Conservation (phyloP, 2,113 vertebrate genomes). For the Platysteira castanea region DNA sequence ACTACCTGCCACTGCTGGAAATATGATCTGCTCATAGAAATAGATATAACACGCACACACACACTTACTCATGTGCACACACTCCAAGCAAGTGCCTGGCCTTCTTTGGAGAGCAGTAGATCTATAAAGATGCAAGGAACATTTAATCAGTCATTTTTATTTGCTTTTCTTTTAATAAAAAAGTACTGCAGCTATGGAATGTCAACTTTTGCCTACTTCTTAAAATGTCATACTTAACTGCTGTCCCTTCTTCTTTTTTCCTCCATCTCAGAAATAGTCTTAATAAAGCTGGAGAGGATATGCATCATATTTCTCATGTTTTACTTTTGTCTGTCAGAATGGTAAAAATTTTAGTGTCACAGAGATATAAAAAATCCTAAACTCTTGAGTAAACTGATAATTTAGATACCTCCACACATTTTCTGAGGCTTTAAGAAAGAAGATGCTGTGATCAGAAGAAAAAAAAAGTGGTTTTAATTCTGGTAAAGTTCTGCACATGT, state of each 20-base stretch:
- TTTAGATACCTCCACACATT: neutral
- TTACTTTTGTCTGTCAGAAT: conserved; percentile 1
- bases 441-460: neutral
- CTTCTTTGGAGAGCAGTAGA: neutral
- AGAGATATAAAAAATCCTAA: neutral
- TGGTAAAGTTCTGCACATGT: neutral
- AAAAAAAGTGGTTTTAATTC: neutral
- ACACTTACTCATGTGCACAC: neutral
- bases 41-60: neutral
- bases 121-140: conserved; percentile 9
- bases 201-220: conserved; percentile 20
- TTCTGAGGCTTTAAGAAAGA: neutral
- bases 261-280: neutral
- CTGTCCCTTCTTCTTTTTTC: neutral
- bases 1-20: neutral
- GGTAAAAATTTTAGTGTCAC: neutral
- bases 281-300: neutral
- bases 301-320: neutral
- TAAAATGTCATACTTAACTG: neutral
- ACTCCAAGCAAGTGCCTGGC: neutral
- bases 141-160: conserved; percentile 15
- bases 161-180: conserved; percentile 22
- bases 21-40: neutral
- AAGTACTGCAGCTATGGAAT: neutral
- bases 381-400: neutral